A percentile compares a stretch with the other conserved stretches of the same genome.
Conservation (phyloP, 2,797 vertebrate genomes). For the Thamnophis elegans region DNA sequence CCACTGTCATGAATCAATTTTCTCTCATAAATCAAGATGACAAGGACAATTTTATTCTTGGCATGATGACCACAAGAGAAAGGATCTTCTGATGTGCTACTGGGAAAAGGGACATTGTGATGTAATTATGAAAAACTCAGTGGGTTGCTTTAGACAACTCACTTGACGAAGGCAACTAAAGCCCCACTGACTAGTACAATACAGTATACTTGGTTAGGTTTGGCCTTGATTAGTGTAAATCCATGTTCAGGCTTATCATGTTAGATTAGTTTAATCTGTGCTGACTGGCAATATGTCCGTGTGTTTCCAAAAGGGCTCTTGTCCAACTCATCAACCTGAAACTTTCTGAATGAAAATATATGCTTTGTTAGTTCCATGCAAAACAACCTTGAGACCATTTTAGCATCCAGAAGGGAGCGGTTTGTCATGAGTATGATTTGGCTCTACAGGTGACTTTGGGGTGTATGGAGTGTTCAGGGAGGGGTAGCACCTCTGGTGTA, state of each 20-base stretch:
- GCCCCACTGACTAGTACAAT: neutral
- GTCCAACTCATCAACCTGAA: neutral
- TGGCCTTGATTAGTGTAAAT: neutral
- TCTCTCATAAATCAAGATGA: constrained; percentile 56
- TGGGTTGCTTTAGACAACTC: neutral
- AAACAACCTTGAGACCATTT: neutral
- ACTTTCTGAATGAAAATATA: neutral
- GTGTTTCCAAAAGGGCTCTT: neutral
- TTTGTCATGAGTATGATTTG: neutral
- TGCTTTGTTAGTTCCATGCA: neutral
- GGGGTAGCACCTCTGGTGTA: no score
- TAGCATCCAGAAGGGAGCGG: neutral
- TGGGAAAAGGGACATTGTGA: constrained; percentile 33
- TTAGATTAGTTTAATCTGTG: neutral
- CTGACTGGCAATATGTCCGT: neutral
- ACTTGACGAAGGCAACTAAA: neutral
- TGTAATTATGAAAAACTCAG: constrained; percentile 4
- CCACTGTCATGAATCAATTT: neutral
- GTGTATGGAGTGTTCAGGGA: no score
- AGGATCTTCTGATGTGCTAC: constrained; percentile 44
- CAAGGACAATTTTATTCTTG: constrained; percentile 59
- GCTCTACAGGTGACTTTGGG: no score
- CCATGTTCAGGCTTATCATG: neutral
- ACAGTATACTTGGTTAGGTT: neutral
- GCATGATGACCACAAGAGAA: constrained; percentile 22